Evolutionary conservation across 2,113 vertebrate species (phyloP), one percentile per base, ranked within the genome.

Genomic region (Dicrurus megarhynchus): DNA sequence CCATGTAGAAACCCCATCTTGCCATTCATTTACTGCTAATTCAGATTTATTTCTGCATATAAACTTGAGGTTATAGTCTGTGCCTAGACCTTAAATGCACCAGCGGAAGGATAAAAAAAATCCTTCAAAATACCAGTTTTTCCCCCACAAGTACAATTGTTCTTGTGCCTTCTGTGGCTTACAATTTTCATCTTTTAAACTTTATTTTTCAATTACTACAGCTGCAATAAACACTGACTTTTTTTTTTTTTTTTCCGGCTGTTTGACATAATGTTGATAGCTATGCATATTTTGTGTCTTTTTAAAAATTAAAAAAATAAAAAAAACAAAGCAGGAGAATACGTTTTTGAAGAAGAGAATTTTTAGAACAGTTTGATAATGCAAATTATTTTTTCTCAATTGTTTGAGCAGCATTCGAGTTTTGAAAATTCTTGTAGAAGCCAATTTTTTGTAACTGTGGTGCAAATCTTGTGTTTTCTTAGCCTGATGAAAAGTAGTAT

Each of bases 201-300:
- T 97, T 98, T 97, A 93, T 98, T 98, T 97, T 98, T 96, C 96
- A 97, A 96, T 97, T 97, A 96, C 89, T 97, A 97, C 96, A 97
- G 98, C 97, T 98, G 98, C 98, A 98, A 98, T 98, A 98, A 98
- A 98, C 98, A 98, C 98, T 97, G 96, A 93, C 96, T 94, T 98
- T 97, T 98, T 63, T 67, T 80, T 77, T 89, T 64, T 70, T 69
- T 91, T 63, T 83, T 83, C 97, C 77, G 30, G 97, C 97, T 98
- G 98, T 98, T 98, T 98, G 96, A 98, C 98, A 97, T 98, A 93
- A 97, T 83, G 94, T 98, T 98, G 97, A 98, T 98, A 98, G 98
- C 98, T 99, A 99, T 98, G 98, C 98, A 98, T 98, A 98, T 97
- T 98, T 98, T 98, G 97, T 98, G 98, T 98, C 97, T 98, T 99